phyloP scores from a whole-genome alignment of 2,888 invertebrate genomes.

The Oscheius sp. region DNA sequence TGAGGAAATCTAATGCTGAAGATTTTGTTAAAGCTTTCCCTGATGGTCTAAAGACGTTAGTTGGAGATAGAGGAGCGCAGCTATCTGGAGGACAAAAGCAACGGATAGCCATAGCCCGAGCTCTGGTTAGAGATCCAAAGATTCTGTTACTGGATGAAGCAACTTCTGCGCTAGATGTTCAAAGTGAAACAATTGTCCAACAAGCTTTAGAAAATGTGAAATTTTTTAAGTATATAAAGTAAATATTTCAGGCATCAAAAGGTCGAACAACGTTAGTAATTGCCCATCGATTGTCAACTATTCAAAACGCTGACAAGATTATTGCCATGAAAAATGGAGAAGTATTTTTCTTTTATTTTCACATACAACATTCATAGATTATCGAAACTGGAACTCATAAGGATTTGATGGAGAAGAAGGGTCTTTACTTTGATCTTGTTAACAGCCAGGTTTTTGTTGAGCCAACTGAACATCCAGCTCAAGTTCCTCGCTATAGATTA shows the following conservation, averaged over 20 bases:
- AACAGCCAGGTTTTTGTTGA: slow-evolving; percentile 60
- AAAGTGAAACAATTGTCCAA: slow-evolving; percentile 14
- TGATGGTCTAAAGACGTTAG: neutral
- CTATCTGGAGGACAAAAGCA: slow-evolving; percentile 12
- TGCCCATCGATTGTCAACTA: slow-evolving; percentile 74
- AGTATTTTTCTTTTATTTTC: slow-evolving; percentile 41
- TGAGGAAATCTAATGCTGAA: slow-evolving; percentile 72
- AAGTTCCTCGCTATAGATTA: neutral
- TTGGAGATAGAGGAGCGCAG: slow-evolving; percentile 17
- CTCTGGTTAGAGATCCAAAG: slow-evolving; percentile 9
- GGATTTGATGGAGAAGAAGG: slow-evolving; percentile 76
- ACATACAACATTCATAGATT: neutral
- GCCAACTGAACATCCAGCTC: slow-evolving; percentile 31
- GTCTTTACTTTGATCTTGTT: slow-evolving; percentile 77
- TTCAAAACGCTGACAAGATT: slow-evolving; percentile 74
- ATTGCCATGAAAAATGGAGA: slow-evolving; percentile 71
- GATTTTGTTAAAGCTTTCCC: slow-evolving; percentile 71
- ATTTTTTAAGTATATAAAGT: neutral
- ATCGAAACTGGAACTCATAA: slow-evolving; percentile 76
- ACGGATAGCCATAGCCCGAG: slow-evolving; percentile 5
- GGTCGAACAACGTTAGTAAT: slow-evolving; percentile 73
- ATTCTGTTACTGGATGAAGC: slow-evolving; percentile 15
- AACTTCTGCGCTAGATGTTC: neutral
- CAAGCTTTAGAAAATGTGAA: slow-evolving; percentile 4
- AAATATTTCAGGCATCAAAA: slow-evolving; percentile 37